These are phyloP conservation scores for Mycogona germanica DNA, from an alignment of 2,888 invertebrate species.

Conservation along the genomic window DNA sequence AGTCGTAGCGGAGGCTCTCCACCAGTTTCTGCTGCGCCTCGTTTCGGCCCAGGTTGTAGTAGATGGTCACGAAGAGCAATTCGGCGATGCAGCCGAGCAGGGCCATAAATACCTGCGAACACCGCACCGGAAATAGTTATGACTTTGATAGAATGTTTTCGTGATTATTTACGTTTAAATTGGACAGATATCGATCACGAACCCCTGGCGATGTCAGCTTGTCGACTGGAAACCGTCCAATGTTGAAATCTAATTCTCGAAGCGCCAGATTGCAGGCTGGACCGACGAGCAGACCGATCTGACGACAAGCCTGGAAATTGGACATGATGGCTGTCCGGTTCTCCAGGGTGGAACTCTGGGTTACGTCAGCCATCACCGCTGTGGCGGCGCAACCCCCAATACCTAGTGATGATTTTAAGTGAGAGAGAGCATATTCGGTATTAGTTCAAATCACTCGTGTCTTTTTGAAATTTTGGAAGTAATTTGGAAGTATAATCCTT, in stretches of 20 bases:
- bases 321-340: constrained; percentile 36
- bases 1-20: constrained; percentile 3
- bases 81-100: constrained; percentile 3
- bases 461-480: no score
- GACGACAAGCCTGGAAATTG: constrained; percentile 34
- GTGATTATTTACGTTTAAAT: not conserved
- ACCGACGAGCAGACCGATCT: constrained; percentile 35
- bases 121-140: not conserved
- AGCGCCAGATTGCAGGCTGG: constrained; percentile 37
- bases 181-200: constrained; percentile 24
- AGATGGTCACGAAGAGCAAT: not conserved
- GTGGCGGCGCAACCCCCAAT: constrained; percentile 34
- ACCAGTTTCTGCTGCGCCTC: not conserved
- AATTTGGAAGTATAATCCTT: no score
- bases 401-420: no score
- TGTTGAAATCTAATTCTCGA: constrained; percentile 29
- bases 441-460: no score
- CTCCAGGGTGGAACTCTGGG: constrained; percentile 32
- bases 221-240: constrained; percentile 32
- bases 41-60: constrained; percentile 24
- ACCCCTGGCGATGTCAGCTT: constrained; percentile 36
- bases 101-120: constrained; percentile 11
- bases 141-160: not conserved
- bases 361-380: constrained; percentile 36
- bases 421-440: no score